Base-by-base conservation (phyloP, 2,797 vertebrate genomes). In the Astyanax mexicanus region DNA sequence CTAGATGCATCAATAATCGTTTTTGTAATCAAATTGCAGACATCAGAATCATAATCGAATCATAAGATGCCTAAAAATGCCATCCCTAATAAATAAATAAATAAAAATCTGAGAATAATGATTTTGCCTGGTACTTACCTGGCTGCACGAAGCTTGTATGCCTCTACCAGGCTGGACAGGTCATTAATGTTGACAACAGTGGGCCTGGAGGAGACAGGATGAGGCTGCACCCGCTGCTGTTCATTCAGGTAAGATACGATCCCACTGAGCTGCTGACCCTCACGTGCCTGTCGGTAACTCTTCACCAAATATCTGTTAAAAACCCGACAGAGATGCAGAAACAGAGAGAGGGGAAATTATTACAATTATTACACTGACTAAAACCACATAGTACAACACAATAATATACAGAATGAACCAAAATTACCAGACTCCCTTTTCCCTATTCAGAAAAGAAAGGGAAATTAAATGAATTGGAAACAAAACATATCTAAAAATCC, bases 211-310 rank as follows among this genome's bases (percentile, higher is more conserved):
- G 95, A 94, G 10, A 96, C 94, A 0, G 95, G 92, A 79, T 95
- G 97, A 0, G 95, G 92, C 89, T 96, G 97, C 74, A 99, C 84
- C 47, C 91, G 91, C 72, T 81, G 91, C 13, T 93, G 80, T 52
- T 96, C 95, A 0, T 96, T 98, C 81, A 99, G 91, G 87, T 99
- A 99, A 1, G 98, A 98, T 77, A 99, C 94, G 29, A 88, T 95
- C 75, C 98, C 98, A 0, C 88, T 90, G 42, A 98, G 91, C 83
- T 86, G 85, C 81, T 96, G 93, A 37, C 98, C 98, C 5, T 92
- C 92, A 49, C 85, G 89, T 4, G 91, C 96, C 78, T 97, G 96
- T 4, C 87, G 90, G 80, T 97, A 98, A 85, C 95, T 96, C 90
- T 99, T 99, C 85, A 98, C 85, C 83, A 99, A 89, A 89, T 95